Percentiles rank a stretch among this genome's conserved stretches.
phyloP scores from a whole-genome alignment of 2,113 vertebrate species.

The Atractosteus spatula region DNA sequence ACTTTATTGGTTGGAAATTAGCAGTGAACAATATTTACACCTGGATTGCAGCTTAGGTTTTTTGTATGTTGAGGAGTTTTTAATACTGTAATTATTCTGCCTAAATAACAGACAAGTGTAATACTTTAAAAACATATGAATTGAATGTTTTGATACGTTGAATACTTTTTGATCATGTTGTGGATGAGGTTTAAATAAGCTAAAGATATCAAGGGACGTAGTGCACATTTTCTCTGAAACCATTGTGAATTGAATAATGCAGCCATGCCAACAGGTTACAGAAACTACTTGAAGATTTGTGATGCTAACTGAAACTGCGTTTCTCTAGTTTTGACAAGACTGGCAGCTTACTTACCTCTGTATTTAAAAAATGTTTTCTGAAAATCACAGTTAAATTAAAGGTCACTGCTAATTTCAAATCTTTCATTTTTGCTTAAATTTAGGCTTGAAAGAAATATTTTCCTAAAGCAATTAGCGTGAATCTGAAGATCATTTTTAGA shows the following conservation, averaged over 20 bases:
- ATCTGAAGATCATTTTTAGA: conserved; percentile 9
- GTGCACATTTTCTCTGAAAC: no score
- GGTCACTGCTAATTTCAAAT: conserved; percentile 27
- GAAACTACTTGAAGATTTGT: conserved; percentile 17
- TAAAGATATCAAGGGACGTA: background rate
- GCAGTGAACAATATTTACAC: conserved; percentile 10
- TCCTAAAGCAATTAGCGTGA: conserved; percentile 10
- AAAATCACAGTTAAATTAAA: background rate
- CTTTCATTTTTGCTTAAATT: conserved; percentile 1
- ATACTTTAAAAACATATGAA: conserved; percentile 6
- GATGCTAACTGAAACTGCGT: conserved; percentile 7
- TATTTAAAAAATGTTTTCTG: background rate
- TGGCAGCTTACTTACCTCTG: conserved; percentile 5
- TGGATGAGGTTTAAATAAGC: conserved; percentile 11
- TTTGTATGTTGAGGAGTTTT: background rate
- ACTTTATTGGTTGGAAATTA: conserved; percentile 13
- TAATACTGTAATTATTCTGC: background rate
- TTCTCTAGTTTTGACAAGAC: background rate
- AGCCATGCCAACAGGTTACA: background rate
- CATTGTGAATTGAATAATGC: no score
- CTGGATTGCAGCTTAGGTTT: background rate
- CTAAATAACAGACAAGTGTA: conserved; percentile 9
- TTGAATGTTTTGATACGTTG: background rate
- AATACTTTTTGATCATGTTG: background rate
- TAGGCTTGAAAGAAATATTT: conserved; percentile 5